phyloP scores from a whole-genome alignment of 2,113 vertebrate species.

The Addax nasomaculatus region DNA sequence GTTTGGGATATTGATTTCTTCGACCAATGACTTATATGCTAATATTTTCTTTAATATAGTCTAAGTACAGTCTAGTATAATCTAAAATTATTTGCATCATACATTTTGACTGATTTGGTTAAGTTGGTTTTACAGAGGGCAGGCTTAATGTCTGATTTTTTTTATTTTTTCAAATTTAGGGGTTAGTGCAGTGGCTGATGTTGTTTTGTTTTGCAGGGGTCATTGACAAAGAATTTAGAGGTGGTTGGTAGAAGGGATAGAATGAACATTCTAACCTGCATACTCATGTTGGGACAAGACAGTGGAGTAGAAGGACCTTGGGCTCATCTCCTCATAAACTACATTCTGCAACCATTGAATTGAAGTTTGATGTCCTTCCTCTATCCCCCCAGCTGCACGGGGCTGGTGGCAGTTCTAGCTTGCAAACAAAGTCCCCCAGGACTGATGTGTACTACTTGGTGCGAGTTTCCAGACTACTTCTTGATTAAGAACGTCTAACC shows the following conservation, averaged over 20 bases:
- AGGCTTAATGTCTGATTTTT: neutral
- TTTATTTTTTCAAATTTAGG: neutral
- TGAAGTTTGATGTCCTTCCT: neutral
- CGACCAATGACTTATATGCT: neutral
- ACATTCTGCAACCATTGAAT: neutral
- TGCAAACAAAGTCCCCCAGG: neutral
- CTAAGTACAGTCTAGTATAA: neutral
- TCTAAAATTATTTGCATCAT: constrained; percentile 19
- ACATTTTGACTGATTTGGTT: neutral
- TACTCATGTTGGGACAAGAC: neutral
- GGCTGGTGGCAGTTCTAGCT: neutral
- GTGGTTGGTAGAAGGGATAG: neutral
- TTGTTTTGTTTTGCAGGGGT: neutral
- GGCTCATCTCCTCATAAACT: neutral
- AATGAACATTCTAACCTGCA: neutral
- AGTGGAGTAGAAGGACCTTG: neutral
- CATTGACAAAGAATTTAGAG: neutral
- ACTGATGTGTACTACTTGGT: neutral
- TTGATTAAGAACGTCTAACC: neutral
- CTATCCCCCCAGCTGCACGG: neutral
- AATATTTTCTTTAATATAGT: constrained; percentile 21
- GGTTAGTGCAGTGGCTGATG: neutral
- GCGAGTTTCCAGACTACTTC: neutral
- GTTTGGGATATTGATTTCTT: neutral
- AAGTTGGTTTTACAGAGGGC: neutral